Evolutionary conservation across 1,140 invertebrate genomes (phyloP).

Genomic region (Berghia stephanieae): DNA sequence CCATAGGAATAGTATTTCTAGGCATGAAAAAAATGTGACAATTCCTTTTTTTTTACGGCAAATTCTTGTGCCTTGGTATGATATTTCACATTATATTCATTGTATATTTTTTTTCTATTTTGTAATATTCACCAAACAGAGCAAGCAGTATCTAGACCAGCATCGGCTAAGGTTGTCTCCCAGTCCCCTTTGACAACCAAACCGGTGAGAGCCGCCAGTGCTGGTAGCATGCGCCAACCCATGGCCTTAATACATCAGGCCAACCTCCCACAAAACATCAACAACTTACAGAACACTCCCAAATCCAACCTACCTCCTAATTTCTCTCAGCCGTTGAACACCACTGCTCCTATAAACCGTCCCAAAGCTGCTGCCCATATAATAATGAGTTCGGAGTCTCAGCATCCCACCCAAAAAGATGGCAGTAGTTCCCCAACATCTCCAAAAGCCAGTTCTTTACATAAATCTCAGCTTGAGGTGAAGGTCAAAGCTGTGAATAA

Average conservation of each 20-base stretch:
- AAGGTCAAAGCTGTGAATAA: slow-evolving; percentile 43
- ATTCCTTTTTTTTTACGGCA: no score
- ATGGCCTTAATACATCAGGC: slow-evolving; percentile 26
- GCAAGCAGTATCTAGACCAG: slow-evolving; percentile 34
- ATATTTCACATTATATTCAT: no score
- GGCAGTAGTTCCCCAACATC: no score
- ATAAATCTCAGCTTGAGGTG: slow-evolving; percentile 33
- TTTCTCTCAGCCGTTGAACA: slow-evolving; percentile 9
- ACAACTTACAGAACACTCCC: slow-evolving; percentile 31
- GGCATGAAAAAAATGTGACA: no score
- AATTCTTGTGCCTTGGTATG: no score
- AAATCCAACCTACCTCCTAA: slow-evolving; percentile 31
- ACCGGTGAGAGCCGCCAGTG: slow-evolving; percentile 42
- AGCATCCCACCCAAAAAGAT: neutral
- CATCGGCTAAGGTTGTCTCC: slow-evolving; percentile 43
- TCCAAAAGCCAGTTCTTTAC: no score
- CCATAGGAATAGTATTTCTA: no score
- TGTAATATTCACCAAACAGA: neutral
- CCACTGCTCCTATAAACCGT: slow-evolving; percentile 30
- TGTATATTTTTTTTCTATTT: no score
- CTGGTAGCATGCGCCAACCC: slow-evolving; percentile 37
- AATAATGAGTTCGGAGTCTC: slow-evolving; percentile 40
- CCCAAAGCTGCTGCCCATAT: slow-evolving; percentile 59
- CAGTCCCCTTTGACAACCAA: slow-evolving; percentile 27
- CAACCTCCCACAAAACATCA: neutral